Evolutionary conservation across 2,797 vertebrate genomes (phyloP).

Genomic region (Chelonia mydas): DNA sequence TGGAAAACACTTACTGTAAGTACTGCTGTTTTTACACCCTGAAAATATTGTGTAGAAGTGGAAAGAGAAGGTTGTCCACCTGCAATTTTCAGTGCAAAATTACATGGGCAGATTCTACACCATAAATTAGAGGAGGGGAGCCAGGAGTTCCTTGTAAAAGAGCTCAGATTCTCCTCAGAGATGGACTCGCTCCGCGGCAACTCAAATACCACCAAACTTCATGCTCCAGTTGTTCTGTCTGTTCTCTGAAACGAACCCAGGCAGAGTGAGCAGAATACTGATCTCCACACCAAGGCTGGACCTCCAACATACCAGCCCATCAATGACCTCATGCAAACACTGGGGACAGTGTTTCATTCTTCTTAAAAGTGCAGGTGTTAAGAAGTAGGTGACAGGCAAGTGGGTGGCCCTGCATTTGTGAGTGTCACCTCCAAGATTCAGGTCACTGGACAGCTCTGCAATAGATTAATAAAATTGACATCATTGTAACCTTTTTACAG

Average conservation of each 20-base stretch:
- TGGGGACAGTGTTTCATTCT: slow-evolving; percentile 13
- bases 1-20: slow-evolving; percentile 49
- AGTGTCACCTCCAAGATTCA: slow-evolving; percentile 52
- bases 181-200: background rate
- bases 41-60: background rate
- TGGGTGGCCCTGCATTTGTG: slow-evolving; percentile 49
- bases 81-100: background rate
- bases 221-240: background rate
- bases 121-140: background rate
- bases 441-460: slow-evolving; percentile 48
- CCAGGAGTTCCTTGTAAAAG: slow-evolving; percentile 12
- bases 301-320: background rate
- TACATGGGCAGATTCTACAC: background rate
- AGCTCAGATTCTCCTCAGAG: background rate
- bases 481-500: slow-evolving; percentile 62
- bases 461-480: slow-evolving; percentile 45
- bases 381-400: slow-evolving; percentile 56
- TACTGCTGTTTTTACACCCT: background rate
- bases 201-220: background rate
- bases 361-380: slow-evolving; percentile 39
- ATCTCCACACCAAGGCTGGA: background rate
- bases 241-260: background rate
- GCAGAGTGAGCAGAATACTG: background rate
- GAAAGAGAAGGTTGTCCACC: background rate
- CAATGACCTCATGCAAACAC: background rate